Conservation (phyloP, 2,797 vertebrate species). For the Anolis apletophallus region DNA sequence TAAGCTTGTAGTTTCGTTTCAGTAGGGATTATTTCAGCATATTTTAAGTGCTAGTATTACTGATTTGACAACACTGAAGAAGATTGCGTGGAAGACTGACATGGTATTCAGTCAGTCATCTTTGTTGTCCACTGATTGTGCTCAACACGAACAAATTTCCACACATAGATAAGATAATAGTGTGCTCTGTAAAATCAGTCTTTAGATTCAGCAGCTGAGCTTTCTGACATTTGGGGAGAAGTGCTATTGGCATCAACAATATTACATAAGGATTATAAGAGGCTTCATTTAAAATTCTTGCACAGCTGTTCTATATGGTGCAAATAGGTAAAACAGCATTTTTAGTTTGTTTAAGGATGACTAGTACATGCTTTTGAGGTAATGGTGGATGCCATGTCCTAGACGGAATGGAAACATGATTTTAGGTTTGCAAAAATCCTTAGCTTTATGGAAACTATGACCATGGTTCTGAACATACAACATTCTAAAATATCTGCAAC, state of each 20-base stretch:
- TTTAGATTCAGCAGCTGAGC: not conserved
- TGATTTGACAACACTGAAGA: not conserved
- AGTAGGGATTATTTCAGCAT: not conserved
- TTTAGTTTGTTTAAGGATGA: not conserved
- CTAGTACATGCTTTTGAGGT: not conserved
- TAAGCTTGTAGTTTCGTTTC: not conserved
- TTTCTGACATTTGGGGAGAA: not conserved
- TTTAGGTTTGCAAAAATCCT: not conserved
- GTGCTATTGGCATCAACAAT: not conserved
- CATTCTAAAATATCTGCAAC: not conserved
- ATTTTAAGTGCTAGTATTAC: not conserved
- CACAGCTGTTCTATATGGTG: not conserved
- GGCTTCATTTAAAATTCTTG: not conserved
- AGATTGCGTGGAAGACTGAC: not conserved
- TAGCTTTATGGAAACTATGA: not conserved
- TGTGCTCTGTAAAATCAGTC: not conserved
- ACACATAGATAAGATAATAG: not conserved
- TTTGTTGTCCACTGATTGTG: not conserved
- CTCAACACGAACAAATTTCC: not conserved
- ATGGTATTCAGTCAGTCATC: not conserved
- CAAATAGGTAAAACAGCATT: not conserved
- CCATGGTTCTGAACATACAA: not conserved
- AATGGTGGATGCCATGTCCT: not conserved
- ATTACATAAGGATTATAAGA: conserved; percentile 6
- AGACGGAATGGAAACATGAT: not conserved